These are phyloP conservation scores for Lepidostoma basale DNA, from an alignment of 1,140 invertebrate species.

Conservation along the genomic window DNA sequence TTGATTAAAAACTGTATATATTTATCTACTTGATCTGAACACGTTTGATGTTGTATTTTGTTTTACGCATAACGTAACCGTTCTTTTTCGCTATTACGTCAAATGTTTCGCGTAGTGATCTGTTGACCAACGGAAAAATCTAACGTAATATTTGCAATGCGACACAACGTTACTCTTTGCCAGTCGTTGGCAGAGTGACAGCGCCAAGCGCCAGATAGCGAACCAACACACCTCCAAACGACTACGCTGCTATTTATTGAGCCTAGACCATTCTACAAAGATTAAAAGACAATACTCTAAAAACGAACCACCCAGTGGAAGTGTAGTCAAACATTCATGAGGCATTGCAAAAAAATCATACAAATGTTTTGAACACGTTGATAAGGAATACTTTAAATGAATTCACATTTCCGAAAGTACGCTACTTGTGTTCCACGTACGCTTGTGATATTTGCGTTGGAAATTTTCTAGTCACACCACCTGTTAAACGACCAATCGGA, in stretches of 20 bases:
- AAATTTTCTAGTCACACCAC: constrained; percentile 31
- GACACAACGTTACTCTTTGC: no score
- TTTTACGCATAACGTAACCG: no score
- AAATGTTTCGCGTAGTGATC: no score
- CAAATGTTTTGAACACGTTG: background rate
- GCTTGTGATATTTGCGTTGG: constrained; percentile 7
- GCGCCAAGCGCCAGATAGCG: no score
- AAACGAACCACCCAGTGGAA: background rate
- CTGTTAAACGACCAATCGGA: constrained; percentile 22
- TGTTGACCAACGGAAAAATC: no score
- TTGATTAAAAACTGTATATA: no score
- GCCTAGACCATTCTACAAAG: background rate
- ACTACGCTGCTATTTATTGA: background rate
- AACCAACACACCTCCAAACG: no score
- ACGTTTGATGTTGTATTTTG: no score
- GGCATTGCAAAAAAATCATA: background rate
- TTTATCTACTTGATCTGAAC: no score
- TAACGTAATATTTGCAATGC: no score
- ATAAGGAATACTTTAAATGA: background rate
- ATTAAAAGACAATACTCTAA: background rate
- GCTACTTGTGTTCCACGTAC: constrained; percentile 6
- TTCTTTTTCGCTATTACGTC: no score
- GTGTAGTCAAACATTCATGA: background rate
- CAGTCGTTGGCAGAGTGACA: no score
- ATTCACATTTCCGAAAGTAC: background rate